Base-by-base conservation (phyloP, 2,888 invertebrate species). In the Anodontia alba region DNA sequence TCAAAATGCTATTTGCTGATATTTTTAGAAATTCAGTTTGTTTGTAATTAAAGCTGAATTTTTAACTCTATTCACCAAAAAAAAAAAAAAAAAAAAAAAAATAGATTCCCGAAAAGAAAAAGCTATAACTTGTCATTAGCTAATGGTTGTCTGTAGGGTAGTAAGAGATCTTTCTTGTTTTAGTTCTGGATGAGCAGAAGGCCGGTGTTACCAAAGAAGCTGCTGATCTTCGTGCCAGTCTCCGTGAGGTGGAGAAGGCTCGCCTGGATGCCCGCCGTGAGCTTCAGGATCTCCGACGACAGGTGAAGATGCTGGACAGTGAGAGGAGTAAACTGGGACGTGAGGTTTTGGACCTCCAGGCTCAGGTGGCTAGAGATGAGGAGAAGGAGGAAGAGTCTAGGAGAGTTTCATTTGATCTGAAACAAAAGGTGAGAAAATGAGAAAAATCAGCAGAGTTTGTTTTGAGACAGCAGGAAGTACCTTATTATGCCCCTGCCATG, bases 111-210 rank as follows among this genome's bases (percentile, higher is more conserved):
- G n/a, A n/a, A n/a, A n/a, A n/a, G n/a, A n/a, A n/a, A n/a, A n/a
- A n/a, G n/a, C n/a, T n/a, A n/a, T n/a, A n/a, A n/a, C n/a, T n/a
- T n/a, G n/a, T n/a, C n/a, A n/a, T n/a, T n/a, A n/a, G n/a, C n/a
- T n/a, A n/a, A n/a, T n/a, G n/a, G n/a, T n/a, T n/a, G n/a, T n/a
- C n/a, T n/a, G n/a, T n/a, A n/a, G n/a, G n/a, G n/a, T n/a, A n/a
- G n/a, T n/a, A n/a, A n/a, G n/a, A n/a, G n/a, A n/a, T n/a, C n/a
- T 54, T 54, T 3, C 5, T 69, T 7, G 2, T 71, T 96, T 96
- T 88, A 97, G 97, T 96, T 92, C 83, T 98, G 88, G 98, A 98
- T 94, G 98, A 98, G 89, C 96, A 96, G 83, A 97, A 97, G 91
- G 96, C 96, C 20, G 95, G 96, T 0, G 93, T 97, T 20, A 97